Percentiles rank a stretch among this genome's conserved stretches.
phyloP scores from a whole-genome alignment of 2,113 vertebrate genomes.

The Peucedramus taeniatus region DNA sequence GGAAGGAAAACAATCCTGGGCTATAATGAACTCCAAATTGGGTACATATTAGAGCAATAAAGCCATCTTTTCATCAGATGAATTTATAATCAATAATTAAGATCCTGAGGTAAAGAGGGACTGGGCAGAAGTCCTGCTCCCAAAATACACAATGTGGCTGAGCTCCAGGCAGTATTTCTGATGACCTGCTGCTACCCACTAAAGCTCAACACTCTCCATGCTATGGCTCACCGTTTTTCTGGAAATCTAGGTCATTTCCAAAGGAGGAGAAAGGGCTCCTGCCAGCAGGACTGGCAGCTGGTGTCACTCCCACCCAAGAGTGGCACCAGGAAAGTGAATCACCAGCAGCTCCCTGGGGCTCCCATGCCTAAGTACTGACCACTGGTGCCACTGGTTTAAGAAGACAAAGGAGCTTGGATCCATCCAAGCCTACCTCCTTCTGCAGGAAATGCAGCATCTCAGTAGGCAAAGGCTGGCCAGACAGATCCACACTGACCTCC shows the following conservation, averaged over 20 bases:
- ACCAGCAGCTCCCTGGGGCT: background rate
- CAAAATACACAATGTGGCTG: constrained; percentile 4
- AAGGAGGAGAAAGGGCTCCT: background rate
- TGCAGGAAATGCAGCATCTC: background rate
- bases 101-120: constrained; percentile 63
- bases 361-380: background rate
- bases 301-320: background rate
- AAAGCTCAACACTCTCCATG: background rate
- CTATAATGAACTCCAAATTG: constrained; percentile 68
- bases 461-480: background rate
- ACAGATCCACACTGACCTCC: background rate
- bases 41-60: constrained; percentile 64
- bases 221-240: background rate
- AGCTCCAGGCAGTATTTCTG: background rate
- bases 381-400: background rate
- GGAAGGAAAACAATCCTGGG: constrained; percentile 65
- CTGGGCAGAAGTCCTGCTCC: constrained; percentile 45
- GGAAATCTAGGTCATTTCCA: background rate
- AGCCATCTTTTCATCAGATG: constrained; percentile 61
- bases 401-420: background rate
- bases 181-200: background rate
- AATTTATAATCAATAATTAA: constrained; percentile 75
- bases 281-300: background rate
- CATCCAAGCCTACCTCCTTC: background rate
- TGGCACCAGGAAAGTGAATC: background rate